Base-by-base conservation (phyloP, 23 tunicate species). In the Aplidium turbinatum region DNA sequence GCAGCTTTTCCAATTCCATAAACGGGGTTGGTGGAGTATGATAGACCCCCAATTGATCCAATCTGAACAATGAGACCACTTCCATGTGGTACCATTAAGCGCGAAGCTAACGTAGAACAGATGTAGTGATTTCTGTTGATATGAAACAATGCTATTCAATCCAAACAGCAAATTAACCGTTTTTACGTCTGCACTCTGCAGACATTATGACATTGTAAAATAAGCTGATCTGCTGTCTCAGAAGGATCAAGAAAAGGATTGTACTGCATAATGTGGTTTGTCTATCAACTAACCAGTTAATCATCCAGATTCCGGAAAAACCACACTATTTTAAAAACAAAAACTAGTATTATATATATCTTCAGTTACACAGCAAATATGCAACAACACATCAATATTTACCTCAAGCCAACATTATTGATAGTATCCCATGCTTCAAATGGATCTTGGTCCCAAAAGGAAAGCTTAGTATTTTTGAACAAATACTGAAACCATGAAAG, bases 1-100 rank as follows among this genome's bases (percentile, higher is more conserved):
- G 85, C 85, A 30, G 72, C 50, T 33, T 85, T 85, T 60, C 93
- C 93, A 48, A 79, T 52, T 32, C 93, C 93, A 78, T 85, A 85
- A 20, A 73, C 68, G 11, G 80, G 60, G 38, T 65, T 58, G 11
- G 66, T 23, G 20, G 79, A 5, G 33, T 78, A 85, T 0, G 78
- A 58, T 38, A 85, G 65, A 32, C 93, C 93, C 11, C 93, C 93
- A 33, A 58, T 4, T 25, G 93, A 85, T 19, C 80, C 75, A 2
- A 85, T 70, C 48, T 85, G 78, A 9, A 85, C 64, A 26, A 85
- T 85, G 25, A 85, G 38, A 3, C 93, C 93, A 35, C 50, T 33
- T 39, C 85, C 53, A 70, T 38, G 53, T 31, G 85, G 87, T 1
- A 78, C 73, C 93, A 85, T 85, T 45, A 85, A 22, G 33, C 73